Base-by-base conservation (phyloP, 2,888 invertebrate species). In the Cheilosia soror region DNA sequence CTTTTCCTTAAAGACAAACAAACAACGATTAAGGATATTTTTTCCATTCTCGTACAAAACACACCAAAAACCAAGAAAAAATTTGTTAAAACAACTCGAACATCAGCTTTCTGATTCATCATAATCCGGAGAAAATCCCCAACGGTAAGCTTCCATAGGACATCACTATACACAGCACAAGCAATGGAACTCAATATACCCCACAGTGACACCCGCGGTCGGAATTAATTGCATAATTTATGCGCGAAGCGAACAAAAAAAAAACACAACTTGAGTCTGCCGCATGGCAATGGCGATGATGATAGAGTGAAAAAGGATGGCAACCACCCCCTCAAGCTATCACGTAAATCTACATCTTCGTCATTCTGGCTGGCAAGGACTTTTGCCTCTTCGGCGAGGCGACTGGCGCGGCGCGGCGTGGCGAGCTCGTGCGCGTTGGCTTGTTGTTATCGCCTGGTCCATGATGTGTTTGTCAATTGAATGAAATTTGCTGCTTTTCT, bases 161-260 rank as follows among this genome's bases (percentile, higher is more conserved):
- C 81, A 75, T 9, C 29, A 15, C 37, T 53, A 20, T 20, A 55
- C 25, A 51, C 33, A 31, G 13, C 37, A 29, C 31, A 57, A 57
- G 57, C 44, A 44, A 31, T 47, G 51, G 51, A 60, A 44, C 79
- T 60, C 33, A 15, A 53, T 60, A 33, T 58, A 27, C 20, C 42
- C 51, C 5, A 29, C 37, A 29, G 73, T 66, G 53, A 40, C 40
- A 68, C 65, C 75, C 53, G 55, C 63, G 81, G 81, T 63, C 53
- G 42, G 75, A 71, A 72, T 82, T 82, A 82, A 82, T 82, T 82
- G 77, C 66, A 82, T 82, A 82, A 82, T 82, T 82, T 82, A 82
- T 77, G 76, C 71, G 58, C 71, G 58, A 75, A 49, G 25, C 51
- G 60, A 53, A 20, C 20, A 20, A 33, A 58, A 51, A 51, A 60